These are phyloP conservation scores for Dryocosmus kuriphilus DNA, from an alignment of 2,888 invertebrate genomes.

Conservation along the genomic window DNA sequence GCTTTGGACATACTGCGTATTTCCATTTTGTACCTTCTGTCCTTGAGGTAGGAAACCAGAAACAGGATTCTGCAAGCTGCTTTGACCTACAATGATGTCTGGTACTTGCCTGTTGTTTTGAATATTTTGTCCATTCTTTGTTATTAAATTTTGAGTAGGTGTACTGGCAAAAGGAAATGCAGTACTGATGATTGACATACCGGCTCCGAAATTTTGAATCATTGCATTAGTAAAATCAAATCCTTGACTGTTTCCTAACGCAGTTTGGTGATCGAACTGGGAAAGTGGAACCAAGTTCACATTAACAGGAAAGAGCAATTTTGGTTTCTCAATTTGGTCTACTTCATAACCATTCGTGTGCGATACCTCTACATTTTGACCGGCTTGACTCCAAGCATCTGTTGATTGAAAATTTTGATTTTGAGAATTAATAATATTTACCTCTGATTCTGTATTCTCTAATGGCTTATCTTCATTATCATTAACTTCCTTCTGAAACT, in stretches of 20 bases:
- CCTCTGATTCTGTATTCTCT: slow-evolving; percentile 46
- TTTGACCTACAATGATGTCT: slow-evolving; percentile 73
- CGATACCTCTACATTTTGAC: slow-evolving; percentile 69
- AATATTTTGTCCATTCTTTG: slow-evolving; percentile 57
- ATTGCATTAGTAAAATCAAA: slow-evolving; percentile 78
- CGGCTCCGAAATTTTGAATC: slow-evolving; percentile 66
- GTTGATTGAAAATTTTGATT: slow-evolving; percentile 45
- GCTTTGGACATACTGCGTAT: slow-evolving; percentile 64
- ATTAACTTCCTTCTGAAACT: slow-evolving; percentile 56
- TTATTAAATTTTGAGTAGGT: slow-evolving; percentile 47
- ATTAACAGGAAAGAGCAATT: slow-evolving; percentile 69
- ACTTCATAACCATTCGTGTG: slow-evolving; percentile 69
- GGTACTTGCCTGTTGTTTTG: slow-evolving; percentile 64
- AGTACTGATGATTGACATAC: slow-evolving; percentile 65
- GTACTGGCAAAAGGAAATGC: slow-evolving; percentile 63
- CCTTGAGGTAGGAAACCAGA: slow-evolving; percentile 64
- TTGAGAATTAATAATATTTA: slow-evolving; percentile 50
- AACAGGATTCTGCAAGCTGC: slow-evolving; percentile 66
- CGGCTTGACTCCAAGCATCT: slow-evolving; percentile 69
- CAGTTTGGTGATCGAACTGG: slow-evolving; percentile 77
- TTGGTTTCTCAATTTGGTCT: slow-evolving; percentile 71
- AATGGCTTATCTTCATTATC: slow-evolving; percentile 43
- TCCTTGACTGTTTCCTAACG: slow-evolving; percentile 77
- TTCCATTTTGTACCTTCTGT: slow-evolving; percentile 57
- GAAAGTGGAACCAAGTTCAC: slow-evolving; percentile 70